These are phyloP conservation scores for Chaetogeoica ovagalla DNA, from an alignment of 2,888 invertebrate species.

Conservation along the genomic window DNA sequence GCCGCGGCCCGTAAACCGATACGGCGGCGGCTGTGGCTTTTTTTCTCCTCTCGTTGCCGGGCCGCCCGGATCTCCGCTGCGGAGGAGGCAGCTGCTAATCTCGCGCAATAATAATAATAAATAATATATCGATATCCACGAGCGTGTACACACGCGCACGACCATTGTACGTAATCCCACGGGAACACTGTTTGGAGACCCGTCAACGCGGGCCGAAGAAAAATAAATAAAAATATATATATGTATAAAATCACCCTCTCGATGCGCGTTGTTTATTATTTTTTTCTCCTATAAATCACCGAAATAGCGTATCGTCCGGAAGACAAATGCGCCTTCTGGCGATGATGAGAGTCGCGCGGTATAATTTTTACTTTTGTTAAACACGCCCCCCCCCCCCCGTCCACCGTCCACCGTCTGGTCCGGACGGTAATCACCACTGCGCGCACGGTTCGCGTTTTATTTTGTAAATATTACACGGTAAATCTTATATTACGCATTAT, in stretches of 20 bases:
- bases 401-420: no score
- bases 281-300: background rate
- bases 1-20: constrained; percentile 43
- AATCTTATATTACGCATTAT: no score
- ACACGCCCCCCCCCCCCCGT: no score
- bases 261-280: no score
- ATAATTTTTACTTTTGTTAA: background rate
- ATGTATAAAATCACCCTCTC: background rate
- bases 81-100: constrained; percentile 32
- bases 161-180: background rate
- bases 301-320: background rate
- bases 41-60: constrained; percentile 20
- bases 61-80: constrained; percentile 21
- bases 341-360: no score
- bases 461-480: no score
- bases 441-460: no score
- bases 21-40: constrained; percentile 31
- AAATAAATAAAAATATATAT: no score
- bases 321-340: background rate
- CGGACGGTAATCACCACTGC: no score
- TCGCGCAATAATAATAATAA: constrained; percentile 26
- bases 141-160: background rate
- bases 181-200: constrained; percentile 18
- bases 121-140: constrained; percentile 46
- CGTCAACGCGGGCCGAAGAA: constrained; percentile 12